Evolutionary conservation across 2,797 vertebrate species (phyloP), one percentile per base, ranked within the genome.

Genomic region (Tarsius wallacei): DNA sequence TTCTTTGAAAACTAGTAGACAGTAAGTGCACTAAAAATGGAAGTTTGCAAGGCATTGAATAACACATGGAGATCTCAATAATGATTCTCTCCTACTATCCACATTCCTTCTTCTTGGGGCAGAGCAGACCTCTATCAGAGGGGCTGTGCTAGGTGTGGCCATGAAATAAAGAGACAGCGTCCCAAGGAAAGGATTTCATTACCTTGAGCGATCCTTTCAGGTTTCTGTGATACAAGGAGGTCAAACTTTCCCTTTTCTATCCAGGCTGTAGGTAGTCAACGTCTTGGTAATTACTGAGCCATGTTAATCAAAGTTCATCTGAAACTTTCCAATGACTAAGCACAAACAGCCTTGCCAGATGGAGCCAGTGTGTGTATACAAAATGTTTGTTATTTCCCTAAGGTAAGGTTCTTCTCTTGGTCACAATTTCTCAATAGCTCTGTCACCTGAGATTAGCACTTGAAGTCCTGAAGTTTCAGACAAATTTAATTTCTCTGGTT

Each of bases 291-390:
- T 78, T 76, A 53, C 81, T n/a, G 78, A 90, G 47, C 86, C 24
- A 6, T 8, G 64, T 21, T 83, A 92, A 77, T 83, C 90, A 68
- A 83, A 97, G 83, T 84, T 84, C 59, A 82, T 51, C 51, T 64
- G 83, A 95, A 96, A 82, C 59, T 86, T 96, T 84, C 91, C 55
- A 1, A 78, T 95, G 87, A 90, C 86, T 91, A 93, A 91, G 82
- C 93, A 76, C 49, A 84, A 82, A 53, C 49, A 74, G 26, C 36
- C 73, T 64, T 42, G 59, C 33, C 36, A 77, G 93, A 63, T 70
- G 70, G 76, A 96, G 80, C 49, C 19, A 66, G 42, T 21, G 36
- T 74, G 51, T 95, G 97, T 73, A 55, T 53, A 90, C 21, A 36
- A 68, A 96, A 66, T 31, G 11, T 87, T 80, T 81, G 59, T 74